Base-by-base conservation (phyloP, 2,113 vertebrate genomes). In the Gobiocypris rarus region DNA sequence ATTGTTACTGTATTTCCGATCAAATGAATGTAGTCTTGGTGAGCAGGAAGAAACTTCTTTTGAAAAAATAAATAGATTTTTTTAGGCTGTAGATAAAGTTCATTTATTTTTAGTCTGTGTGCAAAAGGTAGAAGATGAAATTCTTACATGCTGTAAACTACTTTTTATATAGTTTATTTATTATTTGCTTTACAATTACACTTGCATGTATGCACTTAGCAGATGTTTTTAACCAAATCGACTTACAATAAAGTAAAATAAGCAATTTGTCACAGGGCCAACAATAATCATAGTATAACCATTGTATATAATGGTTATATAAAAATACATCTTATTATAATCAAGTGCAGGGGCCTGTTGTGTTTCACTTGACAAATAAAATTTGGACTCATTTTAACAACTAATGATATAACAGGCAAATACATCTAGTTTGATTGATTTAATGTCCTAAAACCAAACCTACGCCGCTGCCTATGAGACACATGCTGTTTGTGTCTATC, bases 401-500 rank as follows among this genome's bases (percentile, higher is more conserved):
- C 2, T 38, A 17, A 69, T 38, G 9, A 22, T 38, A 34, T 34
- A 38, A 69, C 17, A 38, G 8, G 31, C 9, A 69, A 38, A 69
- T 22, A 11, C 17, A 69, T 69, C 17, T 69, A 38, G 65, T 22
- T 22, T 41, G 15, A 69, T 22, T 41, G 34, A 69, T 69, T 28
- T 38, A 38, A 22, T 69, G 65, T 69, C 65, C 0, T 43, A 24
- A 43, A 71, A 38, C 22, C 70, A 48, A 26, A 15, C 70, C 13
- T 48, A 15, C 22, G 6, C 69, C 10, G 14, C 41, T 45, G 38
- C 70, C 43, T 31, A n/a, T 43, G 26, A 54, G 22, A n/a, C 34
- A 48, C 52, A 43, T 19, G 41, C 38, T 45, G 54, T 45, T 38
- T 83, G 65, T 86, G 76, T 52, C 73, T 75, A 52, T 75, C n/a